These are phyloP conservation scores for Laupala kohalensis DNA, from an alignment of 1,140 invertebrate species.

Conservation along the genomic window DNA sequence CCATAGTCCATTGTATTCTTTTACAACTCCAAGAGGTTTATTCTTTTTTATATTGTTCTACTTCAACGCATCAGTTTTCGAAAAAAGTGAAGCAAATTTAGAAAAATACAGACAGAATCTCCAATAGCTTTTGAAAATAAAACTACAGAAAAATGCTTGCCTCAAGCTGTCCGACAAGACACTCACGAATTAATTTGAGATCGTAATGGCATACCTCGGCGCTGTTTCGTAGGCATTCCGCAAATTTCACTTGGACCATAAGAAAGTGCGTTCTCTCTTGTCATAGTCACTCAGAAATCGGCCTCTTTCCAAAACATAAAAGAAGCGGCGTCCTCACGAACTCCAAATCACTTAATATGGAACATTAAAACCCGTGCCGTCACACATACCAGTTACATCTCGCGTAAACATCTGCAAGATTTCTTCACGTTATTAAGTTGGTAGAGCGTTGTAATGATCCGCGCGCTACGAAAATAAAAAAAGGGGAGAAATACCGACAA, in stretches of 20 bases:
- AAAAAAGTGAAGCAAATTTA: no score
- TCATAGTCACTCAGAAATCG: background rate
- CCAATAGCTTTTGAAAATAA: background rate
- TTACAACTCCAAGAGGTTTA: background rate
- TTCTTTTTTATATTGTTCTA: background rate
- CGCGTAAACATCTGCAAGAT: background rate
- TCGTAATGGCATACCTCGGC: constrained; percentile 9
- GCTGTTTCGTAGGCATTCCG: constrained; percentile 1
- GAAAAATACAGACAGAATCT: no score
- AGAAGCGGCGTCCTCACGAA: no score
- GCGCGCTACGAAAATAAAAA: background rate
- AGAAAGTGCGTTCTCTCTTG: background rate
- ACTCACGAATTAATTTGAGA: constrained; percentile 14
- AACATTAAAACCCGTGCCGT: background rate
- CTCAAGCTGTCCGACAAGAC: background rate
- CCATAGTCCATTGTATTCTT: background rate
- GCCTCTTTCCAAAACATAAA: background rate
- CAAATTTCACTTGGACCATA: background rate
- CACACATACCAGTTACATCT: background rate
- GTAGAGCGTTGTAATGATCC: background rate
- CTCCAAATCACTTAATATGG: background rate
- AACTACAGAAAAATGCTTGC: background rate
- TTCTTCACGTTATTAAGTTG: background rate
- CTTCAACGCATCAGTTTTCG: background rate
- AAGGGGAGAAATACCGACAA: background rate